Conservation (phyloP, 2,113 vertebrate genomes). For the Smithornis capensis region DNA sequence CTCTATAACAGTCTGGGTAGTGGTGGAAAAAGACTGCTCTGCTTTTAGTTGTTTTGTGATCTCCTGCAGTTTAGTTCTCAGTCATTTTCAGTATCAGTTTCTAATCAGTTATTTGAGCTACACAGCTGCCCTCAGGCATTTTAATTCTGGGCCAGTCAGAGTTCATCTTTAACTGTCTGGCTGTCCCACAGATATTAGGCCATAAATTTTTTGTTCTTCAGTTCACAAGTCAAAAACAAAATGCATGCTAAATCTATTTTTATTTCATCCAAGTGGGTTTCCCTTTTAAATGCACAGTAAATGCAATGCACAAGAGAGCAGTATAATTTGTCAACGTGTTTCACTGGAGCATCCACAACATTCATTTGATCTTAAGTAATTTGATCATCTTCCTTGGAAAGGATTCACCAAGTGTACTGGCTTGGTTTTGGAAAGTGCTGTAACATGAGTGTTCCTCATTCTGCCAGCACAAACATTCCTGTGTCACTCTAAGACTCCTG, state of each 20-base stretch:
- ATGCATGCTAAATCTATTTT: background rate
- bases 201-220: background rate
- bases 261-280: background rate
- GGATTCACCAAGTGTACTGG: conserved; percentile 38
- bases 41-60: background rate
- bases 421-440: conserved; percentile 55
- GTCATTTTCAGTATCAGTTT: conserved; percentile 30
- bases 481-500: background rate
- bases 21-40: background rate
- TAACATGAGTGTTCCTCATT: conserved; percentile 37
- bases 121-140: conserved; percentile 25
- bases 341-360: background rate
- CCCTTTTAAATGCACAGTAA: background rate
- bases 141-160: conserved; percentile 1
- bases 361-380: conserved; percentile 51
- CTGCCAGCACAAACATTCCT: conserved; percentile 55
- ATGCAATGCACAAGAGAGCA: background rate
- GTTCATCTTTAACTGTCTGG: background rate
- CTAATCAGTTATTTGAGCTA: conserved; percentile 32
- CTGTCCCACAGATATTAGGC: background rate
- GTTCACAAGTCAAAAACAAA: background rate
- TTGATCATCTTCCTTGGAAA: conserved; percentile 38
- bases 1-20: background rate
- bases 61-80: background rate
- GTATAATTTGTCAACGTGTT: background rate